A percentile compares a stretch with the other conserved stretches of the same genome.
Evolutionary conservation across 2,888 invertebrate genomes (phyloP).

Genomic region (Clitarchus hookeri): DNA sequence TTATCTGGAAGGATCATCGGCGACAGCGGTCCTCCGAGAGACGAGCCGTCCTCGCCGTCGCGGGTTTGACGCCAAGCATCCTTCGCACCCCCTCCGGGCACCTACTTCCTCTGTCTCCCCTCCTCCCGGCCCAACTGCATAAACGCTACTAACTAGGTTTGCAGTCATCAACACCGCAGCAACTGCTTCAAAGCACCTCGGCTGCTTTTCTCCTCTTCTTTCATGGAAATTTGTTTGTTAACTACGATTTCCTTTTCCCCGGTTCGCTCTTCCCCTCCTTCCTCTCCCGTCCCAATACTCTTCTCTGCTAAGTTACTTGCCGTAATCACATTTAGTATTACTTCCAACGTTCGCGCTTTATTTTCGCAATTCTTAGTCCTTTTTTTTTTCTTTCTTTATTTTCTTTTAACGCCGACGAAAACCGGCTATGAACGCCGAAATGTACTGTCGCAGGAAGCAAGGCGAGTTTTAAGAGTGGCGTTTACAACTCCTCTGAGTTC

Average conservation of each 20-base stretch:
- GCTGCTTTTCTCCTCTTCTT: not conserved
- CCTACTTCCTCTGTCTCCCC: not conserved
- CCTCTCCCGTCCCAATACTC: not conserved
- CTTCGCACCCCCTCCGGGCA: not conserved
- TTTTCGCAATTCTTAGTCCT: too few species aligned
- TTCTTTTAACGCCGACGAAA: too few species aligned
- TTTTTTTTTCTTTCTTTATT: too few species aligned
- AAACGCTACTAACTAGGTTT: slow-evolving; percentile 14
- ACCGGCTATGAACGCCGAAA: too few species aligned
- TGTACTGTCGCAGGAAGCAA: too few species aligned
- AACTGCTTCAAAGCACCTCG: not conserved
- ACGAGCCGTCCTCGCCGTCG: not conserved
- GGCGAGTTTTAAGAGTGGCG: too few species aligned
- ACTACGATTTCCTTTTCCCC: not conserved
- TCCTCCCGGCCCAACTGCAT: not conserved
- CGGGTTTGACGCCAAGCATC: not conserved
- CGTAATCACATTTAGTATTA: not conserved
- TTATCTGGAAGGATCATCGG: not conserved
- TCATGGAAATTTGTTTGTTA: slow-evolving; percentile 14
- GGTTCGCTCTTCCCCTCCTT: not conserved
- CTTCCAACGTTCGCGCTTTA: not conserved
- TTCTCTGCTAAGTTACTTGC: not conserved
- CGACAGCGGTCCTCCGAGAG: not conserved
- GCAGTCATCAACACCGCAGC: not conserved
- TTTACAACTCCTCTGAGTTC: too few species aligned